Evolutionary conservation across 2,113 vertebrate genomes (phyloP).

Genomic region (Miniopterus natalensis): DNA sequence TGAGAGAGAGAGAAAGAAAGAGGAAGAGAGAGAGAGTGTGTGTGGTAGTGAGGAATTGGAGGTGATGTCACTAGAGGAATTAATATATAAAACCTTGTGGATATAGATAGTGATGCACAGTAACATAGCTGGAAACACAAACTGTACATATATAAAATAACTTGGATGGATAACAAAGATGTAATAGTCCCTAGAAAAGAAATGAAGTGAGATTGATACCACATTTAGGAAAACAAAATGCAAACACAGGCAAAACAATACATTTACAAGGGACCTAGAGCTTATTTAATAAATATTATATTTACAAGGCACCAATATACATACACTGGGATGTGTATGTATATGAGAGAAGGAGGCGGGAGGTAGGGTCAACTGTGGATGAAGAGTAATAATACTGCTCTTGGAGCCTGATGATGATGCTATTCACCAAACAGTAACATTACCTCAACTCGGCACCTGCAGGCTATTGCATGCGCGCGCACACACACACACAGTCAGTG

Average conservation of each 20-base stretch:
- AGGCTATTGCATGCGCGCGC: no score
- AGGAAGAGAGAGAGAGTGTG: no score
- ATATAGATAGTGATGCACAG: background rate
- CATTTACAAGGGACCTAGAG: background rate
- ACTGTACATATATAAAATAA: background rate
- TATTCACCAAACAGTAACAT: background rate
- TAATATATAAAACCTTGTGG: background rate
- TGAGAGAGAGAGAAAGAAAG: no score
- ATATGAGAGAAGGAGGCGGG: background rate
- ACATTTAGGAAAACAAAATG: background rate
- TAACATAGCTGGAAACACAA: background rate
- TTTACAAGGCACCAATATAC: background rate
- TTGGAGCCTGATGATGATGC: background rate
- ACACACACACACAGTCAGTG: background rate
- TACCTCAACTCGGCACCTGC: no score
- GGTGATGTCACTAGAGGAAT: background rate
- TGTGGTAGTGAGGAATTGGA: background rate
- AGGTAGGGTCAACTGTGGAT: no score
- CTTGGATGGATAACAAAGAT: background rate
- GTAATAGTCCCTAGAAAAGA: background rate
- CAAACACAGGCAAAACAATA: background rate
- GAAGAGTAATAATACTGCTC: background rate
- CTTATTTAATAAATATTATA: background rate
- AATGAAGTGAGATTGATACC: background rate
- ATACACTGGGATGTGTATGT: background rate